Conservation (phyloP, 2,888 invertebrate species). For the Xylota segnis region DNA sequence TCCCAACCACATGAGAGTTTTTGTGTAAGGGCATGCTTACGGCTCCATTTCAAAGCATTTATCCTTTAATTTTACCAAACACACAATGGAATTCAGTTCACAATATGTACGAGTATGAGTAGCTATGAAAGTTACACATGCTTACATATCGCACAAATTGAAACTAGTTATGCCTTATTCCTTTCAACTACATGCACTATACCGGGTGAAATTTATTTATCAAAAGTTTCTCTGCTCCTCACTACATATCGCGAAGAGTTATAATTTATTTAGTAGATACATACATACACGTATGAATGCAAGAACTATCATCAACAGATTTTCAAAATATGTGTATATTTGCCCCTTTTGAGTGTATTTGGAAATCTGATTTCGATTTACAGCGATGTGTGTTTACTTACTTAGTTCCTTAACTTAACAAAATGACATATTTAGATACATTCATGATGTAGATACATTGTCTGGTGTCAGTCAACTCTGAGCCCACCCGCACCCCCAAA, state of each 20-base stretch:
- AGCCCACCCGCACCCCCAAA: slow-evolving; percentile 6
- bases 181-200: not conserved
- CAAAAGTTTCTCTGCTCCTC: no score
- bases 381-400: not conserved
- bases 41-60: not conserved
- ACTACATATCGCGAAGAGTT: not conserved
- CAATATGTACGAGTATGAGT: not conserved
- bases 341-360: not conserved
- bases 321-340: not conserved
- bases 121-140: not conserved
- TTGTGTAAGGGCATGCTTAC: not conserved
- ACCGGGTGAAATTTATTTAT: not conserved
- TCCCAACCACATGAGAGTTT: not conserved
- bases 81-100: not conserved
- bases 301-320: not conserved
- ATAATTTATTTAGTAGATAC: slow-evolving; percentile 18
- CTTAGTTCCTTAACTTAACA: not conserved
- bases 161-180: not conserved
- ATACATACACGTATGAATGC: no score
- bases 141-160: not conserved
- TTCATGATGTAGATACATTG: not conserved
- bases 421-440: not conserved
- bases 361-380: not conserved
- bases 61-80: not conserved
- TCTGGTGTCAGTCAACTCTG: slow-evolving; percentile 14